Evolutionary conservation across 2,113 vertebrate genomes (phyloP), one percentile per base, ranked within the genome.

Genomic region (Seriola quinqueradiata): DNA sequence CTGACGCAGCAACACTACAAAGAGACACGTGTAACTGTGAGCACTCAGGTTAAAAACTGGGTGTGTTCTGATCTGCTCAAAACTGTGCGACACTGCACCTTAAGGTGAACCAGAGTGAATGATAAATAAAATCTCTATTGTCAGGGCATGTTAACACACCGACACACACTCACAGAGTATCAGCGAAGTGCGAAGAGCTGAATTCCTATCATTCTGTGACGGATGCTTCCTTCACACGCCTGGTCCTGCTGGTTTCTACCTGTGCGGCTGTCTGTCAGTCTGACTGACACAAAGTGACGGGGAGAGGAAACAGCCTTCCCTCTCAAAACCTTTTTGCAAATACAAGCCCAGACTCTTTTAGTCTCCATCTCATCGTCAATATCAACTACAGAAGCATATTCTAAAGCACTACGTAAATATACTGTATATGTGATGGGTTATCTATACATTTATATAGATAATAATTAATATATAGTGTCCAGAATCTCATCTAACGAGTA

Each of bases 231-330:
- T 19, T 38, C 17, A 57, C 40, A 77, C 54, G 77, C 46, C 71
- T 64, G 80, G 63, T 58, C n/a, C 61, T 78, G 70, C 82, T 73
- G 70, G 57, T 76, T 81, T 83, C 61, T 76, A 69, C 50, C 69
- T 69, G 68, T 48, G 65, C 42, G 36, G 16, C 44, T 44, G 1
- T 23, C 60, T 71, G 23, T 70, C 55, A 77, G 21, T 60, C 61
- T n/a, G 46, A 48, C 46, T 48, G 12, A 13, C 44, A 14, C 3
- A 46, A 46, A 46, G 44, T 46, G 44, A 46, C 11, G 4, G 11
- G 44, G 44, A 46, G 44, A 46, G 44, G 44, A 4, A n/a, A 8
- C 50, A 42, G 40, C 9, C 8, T 11, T 42, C 7, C 40, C 10
- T 11, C 40, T 42, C 40, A 42, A 8, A 38, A 11, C 40, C 40